Conservation (phyloP, 2,113 vertebrate species). For the Falcunculus frontatus region DNA sequence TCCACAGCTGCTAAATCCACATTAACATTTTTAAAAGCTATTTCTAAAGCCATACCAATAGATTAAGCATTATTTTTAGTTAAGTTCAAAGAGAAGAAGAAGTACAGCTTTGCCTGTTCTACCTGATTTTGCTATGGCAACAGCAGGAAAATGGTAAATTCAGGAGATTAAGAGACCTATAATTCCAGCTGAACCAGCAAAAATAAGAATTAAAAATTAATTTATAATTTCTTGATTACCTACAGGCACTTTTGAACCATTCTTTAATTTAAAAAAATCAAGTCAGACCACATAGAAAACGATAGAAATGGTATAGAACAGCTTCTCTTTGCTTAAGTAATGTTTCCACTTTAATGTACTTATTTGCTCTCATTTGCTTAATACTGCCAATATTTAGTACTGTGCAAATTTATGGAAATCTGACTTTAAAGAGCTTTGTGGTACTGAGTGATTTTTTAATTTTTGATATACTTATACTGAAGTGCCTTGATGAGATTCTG, state of each 20-base stretch:
- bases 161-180: slow-evolving; percentile 21
- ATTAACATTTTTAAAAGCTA: slow-evolving; percentile 50
- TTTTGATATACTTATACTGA: slow-evolving; percentile 5
- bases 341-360: slow-evolving; percentile 59
- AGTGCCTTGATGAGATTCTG: slow-evolving; percentile 7
- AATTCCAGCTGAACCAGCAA: slow-evolving; percentile 46
- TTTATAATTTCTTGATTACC: slow-evolving; percentile 32
- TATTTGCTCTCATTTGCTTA: slow-evolving; percentile 53
- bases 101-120: background rate
- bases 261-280: slow-evolving; percentile 29
- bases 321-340: slow-evolving; percentile 30
- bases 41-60: slow-evolving; percentile 48
- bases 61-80: slow-evolving; percentile 64
- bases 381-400: slow-evolving; percentile 17
- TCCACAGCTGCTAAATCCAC: slow-evolving; percentile 31
- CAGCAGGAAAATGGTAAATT: slow-evolving; percentile 32
- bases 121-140: slow-evolving; percentile 58
- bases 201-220: slow-evolving; percentile 54
- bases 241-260: background rate
- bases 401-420: slow-evolving; percentile 57
- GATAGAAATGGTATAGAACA: background rate
- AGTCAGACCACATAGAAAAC: background rate
- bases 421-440: slow-evolving; percentile 50
- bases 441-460: background rate
- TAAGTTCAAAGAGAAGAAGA: slow-evolving; percentile 52